Conservation (phyloP, 2,888 invertebrate species). For the Ophonus ardosiacus region DNA sequence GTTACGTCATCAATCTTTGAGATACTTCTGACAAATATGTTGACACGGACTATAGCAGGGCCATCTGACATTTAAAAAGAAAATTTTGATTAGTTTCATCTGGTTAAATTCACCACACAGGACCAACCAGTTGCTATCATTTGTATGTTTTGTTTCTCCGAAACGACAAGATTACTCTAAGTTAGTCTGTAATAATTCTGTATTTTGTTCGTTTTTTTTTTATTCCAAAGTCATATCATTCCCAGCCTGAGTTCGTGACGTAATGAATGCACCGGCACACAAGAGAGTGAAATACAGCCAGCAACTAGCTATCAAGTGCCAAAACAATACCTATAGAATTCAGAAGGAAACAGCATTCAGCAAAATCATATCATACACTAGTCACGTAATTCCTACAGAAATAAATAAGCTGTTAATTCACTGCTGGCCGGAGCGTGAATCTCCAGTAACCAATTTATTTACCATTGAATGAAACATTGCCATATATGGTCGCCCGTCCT, state of each 20-base stretch:
- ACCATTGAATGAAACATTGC: slow-evolving; percentile 37
- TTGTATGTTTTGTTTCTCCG: slow-evolving; percentile 49
- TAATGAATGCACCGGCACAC: slow-evolving; percentile 62
- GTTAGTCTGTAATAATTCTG: slow-evolving; percentile 37
- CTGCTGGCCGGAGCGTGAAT: slow-evolving; percentile 38
- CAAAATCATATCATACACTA: slow-evolving; percentile 61
- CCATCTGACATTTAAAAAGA: slow-evolving; percentile 84
- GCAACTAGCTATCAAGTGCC: slow-evolving; percentile 63
- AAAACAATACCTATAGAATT: slow-evolving; percentile 62
- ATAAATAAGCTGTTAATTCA: slow-evolving; percentile 45
- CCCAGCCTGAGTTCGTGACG: slow-evolving; percentile 64
- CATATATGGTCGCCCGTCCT: slow-evolving; percentile 1
- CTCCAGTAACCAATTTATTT: slow-evolving; percentile 16
- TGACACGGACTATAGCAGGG: slow-evolving; percentile 96
- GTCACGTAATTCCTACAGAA: slow-evolving; percentile 49
- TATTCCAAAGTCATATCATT: slow-evolving; percentile 63
- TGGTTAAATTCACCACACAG: slow-evolving; percentile 56
- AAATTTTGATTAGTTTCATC: slow-evolving; percentile 68
- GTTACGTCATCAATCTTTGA: slow-evolving; percentile 99
- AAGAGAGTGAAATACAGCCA: slow-evolving; percentile 59
- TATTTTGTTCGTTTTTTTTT: slow-evolving; percentile 33
- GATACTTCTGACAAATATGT: slow-evolving; percentile 99
- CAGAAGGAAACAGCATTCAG: slow-evolving; percentile 63
- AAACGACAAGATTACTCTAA: slow-evolving; percentile 28
- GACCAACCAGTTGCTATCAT: slow-evolving; percentile 63